Base-by-base conservation (phyloP, 2,888 invertebrate species). In the Pimpla rufipes region DNA sequence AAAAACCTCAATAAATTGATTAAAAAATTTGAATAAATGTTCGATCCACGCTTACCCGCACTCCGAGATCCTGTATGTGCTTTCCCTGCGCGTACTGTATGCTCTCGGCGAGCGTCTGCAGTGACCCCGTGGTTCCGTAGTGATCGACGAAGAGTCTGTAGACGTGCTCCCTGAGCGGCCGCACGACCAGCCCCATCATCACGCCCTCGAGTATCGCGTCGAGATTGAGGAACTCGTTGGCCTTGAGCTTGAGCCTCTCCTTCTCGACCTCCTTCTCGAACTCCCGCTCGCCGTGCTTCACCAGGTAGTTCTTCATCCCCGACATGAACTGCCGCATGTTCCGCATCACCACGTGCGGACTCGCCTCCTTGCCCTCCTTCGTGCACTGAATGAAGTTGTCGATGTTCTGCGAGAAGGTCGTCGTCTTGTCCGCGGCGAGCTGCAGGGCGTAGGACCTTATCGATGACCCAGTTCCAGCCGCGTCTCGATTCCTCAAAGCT, bases 291-390 rank as follows among this genome's bases (percentile, higher is more conserved):
- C 99, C 99, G 90, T 98, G 98, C 90, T 98, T 98, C 42, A 99
- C 97, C 82, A 99, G 94, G 93, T 99, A 99, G 93, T 99, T 99
- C 93, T 99, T 99, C 96, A 99, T 99, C 77, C 99, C 99, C 16
- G 98, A 98, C 98, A 99, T 98, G 92, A 99, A 99, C 93, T 99
- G 98, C 0, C 99, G 95, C 95, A 98, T 97, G 90, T 97, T 97
- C 82, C 97, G 95, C 97, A 97, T 97, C 85, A 97, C 97, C 79
- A 98, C 95, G 93, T 97, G 97, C 0, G 98, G 98, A 90, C 97
- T 97, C 37, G 96, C 96, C 92, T 98, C 98, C 86, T 97, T 96
- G 13, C 98, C 97, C 90, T 98, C 98, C 88, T 96, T 95, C 8
- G 98, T 98, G 93, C 98, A 98, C 70, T 97, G 96, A 84, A 98